Base-by-base conservation (phyloP, 2,797 vertebrate species). In the Girardinus metallicus region DNA sequence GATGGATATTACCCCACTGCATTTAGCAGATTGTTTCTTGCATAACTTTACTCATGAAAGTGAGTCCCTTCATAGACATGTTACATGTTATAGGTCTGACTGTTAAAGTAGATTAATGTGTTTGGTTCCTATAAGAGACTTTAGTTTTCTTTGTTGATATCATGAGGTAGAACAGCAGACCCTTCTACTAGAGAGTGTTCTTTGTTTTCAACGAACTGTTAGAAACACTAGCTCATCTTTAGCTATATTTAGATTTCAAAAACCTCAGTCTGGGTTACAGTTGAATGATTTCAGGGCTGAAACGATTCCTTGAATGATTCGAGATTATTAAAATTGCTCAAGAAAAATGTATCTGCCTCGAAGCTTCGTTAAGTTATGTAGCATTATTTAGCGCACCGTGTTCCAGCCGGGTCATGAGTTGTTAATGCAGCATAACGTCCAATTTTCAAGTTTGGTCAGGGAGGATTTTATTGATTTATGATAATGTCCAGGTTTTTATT, bases 1-100 rank as follows among this genome's bases (percentile, higher is more conserved):
- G 41, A 13, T 5, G 8, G 79, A 46, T 57, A 18, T 51, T 26
- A 79, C 53, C 79, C 53, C 46, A 76, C 34, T 64, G 74, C 76
- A 83, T 77, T 16, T 55, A 81, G 51, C 34, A 44, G 44, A 51
- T 53, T 29, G 11, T 73, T 76, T 83, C 41, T 34, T 68, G 55
- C 73, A 71, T 74, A 53, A 79, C 64, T 71, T 83, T 29, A 29
- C 36, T 53, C 34, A 5, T 76, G 34, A 74, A 31, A 64, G 8
- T 36, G 26, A 55, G 3, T 10, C 26, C 26, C 51, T 23, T 53
- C 9, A 53, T 26, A 26, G 51, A 53, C 51, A 55, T 9, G 26
- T 55, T n/a, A n/a, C 51, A 11, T n/a, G 51, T 55, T 9, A 26
- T 3, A 53, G 49, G 21, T 26, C 21, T 53, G 2, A 23, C 26